Evolutionary conservation across 2,797 vertebrate genomes (phyloP).

Genomic region (Siniperca undulata): DNA sequence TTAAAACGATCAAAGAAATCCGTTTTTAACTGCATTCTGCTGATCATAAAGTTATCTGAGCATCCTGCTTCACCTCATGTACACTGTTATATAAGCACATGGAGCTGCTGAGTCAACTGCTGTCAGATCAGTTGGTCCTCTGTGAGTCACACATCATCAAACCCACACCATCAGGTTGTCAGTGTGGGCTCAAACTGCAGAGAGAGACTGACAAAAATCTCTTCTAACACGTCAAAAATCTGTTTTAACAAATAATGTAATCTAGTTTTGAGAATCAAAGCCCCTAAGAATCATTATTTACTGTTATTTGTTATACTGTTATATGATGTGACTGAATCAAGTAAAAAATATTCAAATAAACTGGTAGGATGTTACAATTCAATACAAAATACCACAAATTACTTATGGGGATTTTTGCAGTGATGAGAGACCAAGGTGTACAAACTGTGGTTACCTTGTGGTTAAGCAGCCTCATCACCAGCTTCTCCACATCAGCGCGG

Average conservation of each 20-base stretch:
- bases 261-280: neutral
- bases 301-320: neutral
- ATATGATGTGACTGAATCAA: neutral
- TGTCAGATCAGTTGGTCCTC: conserved; percentile 64
- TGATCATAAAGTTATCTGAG: conserved; percentile 35
- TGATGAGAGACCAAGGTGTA: neutral
- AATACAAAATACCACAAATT: neutral
- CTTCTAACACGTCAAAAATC: conserved; percentile 14
- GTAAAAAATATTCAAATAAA: neutral
- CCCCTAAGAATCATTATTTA: neutral
- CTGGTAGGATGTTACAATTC: neutral
- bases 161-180: conserved; percentile 65
- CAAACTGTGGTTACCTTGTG: conserved; percentile 55
- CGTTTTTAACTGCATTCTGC: conserved; percentile 12
- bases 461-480: conserved; percentile 59
- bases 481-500: conserved; percentile 46
- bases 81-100: conserved; percentile 59
- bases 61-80: conserved; percentile 23
- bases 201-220: conserved; percentile 21
- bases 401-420: neutral
- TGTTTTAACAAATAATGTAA: neutral
- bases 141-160: conserved; percentile 72
- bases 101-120: conserved; percentile 68
- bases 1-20: conserved; percentile 20
- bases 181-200: conserved; percentile 53